Evolutionary conservation across 2,888 invertebrate species (phyloP), one percentile per base, ranked within the genome.

Genomic region (Drosophila helvetica): DNA sequence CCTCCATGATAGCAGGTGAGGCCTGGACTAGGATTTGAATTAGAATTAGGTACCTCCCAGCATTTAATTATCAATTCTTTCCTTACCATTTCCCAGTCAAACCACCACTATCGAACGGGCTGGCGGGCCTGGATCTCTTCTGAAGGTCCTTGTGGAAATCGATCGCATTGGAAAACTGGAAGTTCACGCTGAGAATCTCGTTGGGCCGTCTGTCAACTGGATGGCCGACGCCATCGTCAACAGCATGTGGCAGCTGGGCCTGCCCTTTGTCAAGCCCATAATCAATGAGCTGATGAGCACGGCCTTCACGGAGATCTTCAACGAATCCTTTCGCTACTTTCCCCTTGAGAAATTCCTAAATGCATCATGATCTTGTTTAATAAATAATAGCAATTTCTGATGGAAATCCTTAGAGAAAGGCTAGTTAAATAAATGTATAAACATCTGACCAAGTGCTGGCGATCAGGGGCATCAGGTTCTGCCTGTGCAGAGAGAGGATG

Each of bases 211-310:
- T 22, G 91, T 96, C 55, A 96, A 92, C 75, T 89, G 93, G 72
- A 92, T 96, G 75, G 92, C 96, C 51, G 96, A n/a, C n/a, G n/a
- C n/a, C n/a, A 92, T 97, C 45, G 96, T 97, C 89, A 97, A 97
- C 91, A 94, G 94, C n/a, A 94, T 95, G 30, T 97, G 97, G 97
- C 95, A 95, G 83, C 95, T 96, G 0, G 96, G 96, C 33, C 95
- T 97, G 86, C 94, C 95, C 2, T 92, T 96, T 46, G 93, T 96
- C 59, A 93, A 95, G 70, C 96, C 96, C 0, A 92, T 96, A 54
- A 96, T 97, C 85, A 96, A 96, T 91, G 96, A 97, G 90, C 93
- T 97, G 68, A 96, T 97, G 71, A 96, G 96, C 90, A 95, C 94
- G 0, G 96, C 96, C 8, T 97, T 97, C 91, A 96, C 96, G 0